phyloP scores from a whole-genome alignment of 2,113 vertebrate species.

The Spheniscus mendiculus region DNA sequence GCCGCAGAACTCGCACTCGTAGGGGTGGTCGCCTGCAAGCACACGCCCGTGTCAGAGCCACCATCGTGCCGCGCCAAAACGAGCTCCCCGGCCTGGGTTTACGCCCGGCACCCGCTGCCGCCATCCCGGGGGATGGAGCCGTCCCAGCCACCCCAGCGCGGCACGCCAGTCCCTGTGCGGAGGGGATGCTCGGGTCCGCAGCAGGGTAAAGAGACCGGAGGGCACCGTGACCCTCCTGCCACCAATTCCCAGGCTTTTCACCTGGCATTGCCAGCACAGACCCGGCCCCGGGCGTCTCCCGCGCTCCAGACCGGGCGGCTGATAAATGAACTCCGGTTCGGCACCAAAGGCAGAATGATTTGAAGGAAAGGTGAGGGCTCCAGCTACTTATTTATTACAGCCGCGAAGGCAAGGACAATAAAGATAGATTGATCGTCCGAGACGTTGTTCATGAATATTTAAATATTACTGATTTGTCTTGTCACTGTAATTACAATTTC shows the following conservation, averaged over 20 bases:
- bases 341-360: conserved; percentile 31
- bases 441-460: conserved; percentile 89
- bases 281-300: neutral
- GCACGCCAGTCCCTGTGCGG: rapidly evolving
- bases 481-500: conserved; percentile 90
- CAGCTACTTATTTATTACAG: conserved; percentile 83
- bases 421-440: conserved; percentile 86
- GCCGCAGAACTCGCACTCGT: conserved; percentile 97
- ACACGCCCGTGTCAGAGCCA: rapidly evolving
- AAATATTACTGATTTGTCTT: conserved; percentile 89
- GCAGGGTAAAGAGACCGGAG: rapidly evolving
- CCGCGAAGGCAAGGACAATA: conserved; percentile 82
- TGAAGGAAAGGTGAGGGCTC: conserved; percentile 73
- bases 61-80: rapidly evolving
- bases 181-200: rapidly evolving
- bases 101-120: rapidly evolving
- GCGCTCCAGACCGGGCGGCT: neutral
- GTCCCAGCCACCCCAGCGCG: rapidly evolving
- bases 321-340: conserved; percentile 25
- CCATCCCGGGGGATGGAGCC: rapidly evolving
- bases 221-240: rapidly evolving
- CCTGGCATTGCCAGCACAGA: neutral
- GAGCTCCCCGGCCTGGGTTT: neutral
- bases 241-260: neutral
- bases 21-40: conserved; percentile 90